A percentile compares a stretch with the other conserved stretches of the same genome.
phyloP scores from a whole-genome alignment of 23 tunicate species.

The Styela clava region DNA sequence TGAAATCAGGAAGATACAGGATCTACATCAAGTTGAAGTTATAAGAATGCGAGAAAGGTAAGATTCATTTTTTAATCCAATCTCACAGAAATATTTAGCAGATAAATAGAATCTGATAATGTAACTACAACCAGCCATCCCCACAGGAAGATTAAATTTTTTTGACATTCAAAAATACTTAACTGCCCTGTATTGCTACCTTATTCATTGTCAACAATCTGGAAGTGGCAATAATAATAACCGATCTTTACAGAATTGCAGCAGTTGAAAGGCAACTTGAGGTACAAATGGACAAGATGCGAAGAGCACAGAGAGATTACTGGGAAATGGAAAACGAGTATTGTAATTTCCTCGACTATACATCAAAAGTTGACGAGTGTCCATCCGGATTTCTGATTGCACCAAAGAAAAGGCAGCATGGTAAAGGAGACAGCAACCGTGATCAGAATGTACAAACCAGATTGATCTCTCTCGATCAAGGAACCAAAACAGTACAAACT shows the following conservation, averaged over 20 bases:
- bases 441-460: constrained; percentile 45
- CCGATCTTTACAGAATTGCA: constrained; percentile 46
- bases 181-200: too few relatives aligned
- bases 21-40: constrained; percentile 44
- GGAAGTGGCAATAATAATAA: too few relatives aligned
- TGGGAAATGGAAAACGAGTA: constrained; percentile 70
- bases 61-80: constrained; percentile 2
- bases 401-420: constrained; percentile 40
- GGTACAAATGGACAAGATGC: constrained; percentile 23
- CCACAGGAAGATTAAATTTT: too few relatives aligned
- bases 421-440: constrained; percentile 18
- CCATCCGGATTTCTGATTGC: constrained; percentile 48
- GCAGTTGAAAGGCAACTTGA: constrained; percentile 33
- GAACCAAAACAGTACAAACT: constrained; percentile 53
- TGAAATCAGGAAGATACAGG: constrained; percentile 16
- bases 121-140: background rate
- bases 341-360: constrained; percentile 60
- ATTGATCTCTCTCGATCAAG: constrained; percentile 58
- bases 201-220: too few relatives aligned
- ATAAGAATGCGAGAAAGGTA: constrained; percentile 53
- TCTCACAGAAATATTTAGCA: background rate
- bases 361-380: constrained; percentile 31
- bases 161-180: too few relatives aligned
- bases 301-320: constrained; percentile 43
- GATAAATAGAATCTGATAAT: background rate